Evolutionary conservation across 2,888 invertebrate genomes (phyloP), one percentile per base, ranked within the genome.

Genomic region (Caenorhabditis drosophilae): DNA sequence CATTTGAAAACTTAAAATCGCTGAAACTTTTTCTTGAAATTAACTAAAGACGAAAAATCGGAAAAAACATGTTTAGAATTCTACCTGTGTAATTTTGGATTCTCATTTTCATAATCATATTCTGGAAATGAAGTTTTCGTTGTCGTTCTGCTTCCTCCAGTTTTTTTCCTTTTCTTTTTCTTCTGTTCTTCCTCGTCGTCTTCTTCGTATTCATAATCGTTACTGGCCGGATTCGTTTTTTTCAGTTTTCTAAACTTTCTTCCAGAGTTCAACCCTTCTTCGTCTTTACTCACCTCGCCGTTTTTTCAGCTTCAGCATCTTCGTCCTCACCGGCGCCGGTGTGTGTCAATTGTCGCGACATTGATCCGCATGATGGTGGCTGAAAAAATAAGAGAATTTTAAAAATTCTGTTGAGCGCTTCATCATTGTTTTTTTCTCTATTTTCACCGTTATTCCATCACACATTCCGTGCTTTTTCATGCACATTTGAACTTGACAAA

Each of bases 401-500:
- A n/a, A 15, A 11, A 2, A 36, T 36, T 15, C 16, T 22, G n/a
- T n/a, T n/a, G n/a, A n/a, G n/a, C n/a, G n/a, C n/a, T n/a, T n/a
- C n/a, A n/a, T n/a, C n/a, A n/a, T n/a, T 31, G 31, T 9, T 31
- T 9, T 9, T 31, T 31, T 46, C 18, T 46, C 16, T 11, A 4
- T 46, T 22, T 31, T 26, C 51, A 80, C 81, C 67, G 83, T 79
- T 36, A 80, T 68, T 1, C 81, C 81, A 15, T 78, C 64, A 50
- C 83, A 83, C 80, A 82, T 78, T 53, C 81, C 78, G 41, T 68
- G 67, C 34, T 68, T 73, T 51, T 84, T 84, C 83, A 83, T 84
- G 64, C 83, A 83, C 83, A 84, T 84, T 48, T 81, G 80, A 18
- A 83, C 79, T 62, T 84, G 82, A 54, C 83, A 83, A 71, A 83